A percentile compares a stretch with the other conserved stretches of the same genome.
Conservation (phyloP, 2,888 invertebrate genomes). For the Drosophila gaucha region DNA sequence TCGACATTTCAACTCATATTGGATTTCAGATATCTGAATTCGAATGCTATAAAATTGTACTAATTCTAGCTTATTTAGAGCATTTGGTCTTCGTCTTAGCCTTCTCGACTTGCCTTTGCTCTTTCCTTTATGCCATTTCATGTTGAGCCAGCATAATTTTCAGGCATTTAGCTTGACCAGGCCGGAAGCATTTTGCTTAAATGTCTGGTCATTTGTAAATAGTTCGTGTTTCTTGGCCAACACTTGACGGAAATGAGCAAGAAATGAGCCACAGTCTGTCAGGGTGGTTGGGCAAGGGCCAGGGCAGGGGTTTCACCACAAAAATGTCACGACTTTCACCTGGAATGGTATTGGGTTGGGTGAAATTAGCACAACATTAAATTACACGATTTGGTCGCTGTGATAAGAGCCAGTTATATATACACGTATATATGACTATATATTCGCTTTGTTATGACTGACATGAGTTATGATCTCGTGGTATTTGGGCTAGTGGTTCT, state of each 20-base stretch:
- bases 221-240: slow-evolving; percentile 71
- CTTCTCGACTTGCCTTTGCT: slow-evolving; percentile 4
- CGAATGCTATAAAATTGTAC: too few species aligned
- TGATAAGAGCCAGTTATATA: slow-evolving; percentile 53
- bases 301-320: slow-evolving; percentile 32
- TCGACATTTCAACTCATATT: too few species aligned
- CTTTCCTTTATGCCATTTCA: slow-evolving; percentile 49
- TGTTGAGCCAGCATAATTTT: slow-evolving; percentile 76
- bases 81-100: slow-evolving; percentile 23
- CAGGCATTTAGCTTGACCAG: slow-evolving; percentile 69
- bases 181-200: slow-evolving; percentile 78
- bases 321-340: slow-evolving; percentile 78
- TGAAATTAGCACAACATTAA: slow-evolving; percentile 81
- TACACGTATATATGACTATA: slow-evolving; percentile 11
- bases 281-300: slow-evolving; percentile 1
- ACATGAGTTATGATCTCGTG: slow-evolving; percentile 72
- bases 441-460: slow-evolving; percentile 44
- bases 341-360: slow-evolving; percentile 43
- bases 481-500: slow-evolving; percentile 33
- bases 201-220: slow-evolving; percentile 78
- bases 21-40: too few species aligned
- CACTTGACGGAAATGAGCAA: slow-evolving; percentile 77
- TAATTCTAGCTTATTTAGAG: too few species aligned
- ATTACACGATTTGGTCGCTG: slow-evolving; percentile 71
- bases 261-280: slow-evolving; percentile 59